Conservation (phyloP, 2,888 invertebrate species). For the Pristionchus japonicus region DNA sequence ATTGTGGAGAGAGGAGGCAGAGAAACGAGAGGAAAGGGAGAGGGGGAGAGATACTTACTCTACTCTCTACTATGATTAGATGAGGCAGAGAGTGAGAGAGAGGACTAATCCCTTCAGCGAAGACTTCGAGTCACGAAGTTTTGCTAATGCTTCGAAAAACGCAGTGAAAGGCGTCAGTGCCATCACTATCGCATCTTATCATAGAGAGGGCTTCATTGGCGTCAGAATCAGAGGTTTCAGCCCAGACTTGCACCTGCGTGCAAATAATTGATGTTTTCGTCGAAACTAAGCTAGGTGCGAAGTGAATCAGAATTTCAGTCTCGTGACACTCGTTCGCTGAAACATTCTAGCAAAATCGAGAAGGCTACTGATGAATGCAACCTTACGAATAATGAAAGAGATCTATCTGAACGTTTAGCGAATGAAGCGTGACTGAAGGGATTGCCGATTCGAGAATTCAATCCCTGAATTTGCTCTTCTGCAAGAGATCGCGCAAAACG, state of each 20-base stretch:
- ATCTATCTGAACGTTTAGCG: too few relatives aligned
- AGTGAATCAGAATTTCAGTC: neutral
- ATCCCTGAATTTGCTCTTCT: too few relatives aligned
- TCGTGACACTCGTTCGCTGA: neutral
- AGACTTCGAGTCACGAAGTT: neutral
- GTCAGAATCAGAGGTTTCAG: neutral
- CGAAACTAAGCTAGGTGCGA: neutral
- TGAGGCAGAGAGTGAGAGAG: neutral
- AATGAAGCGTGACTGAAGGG: too few relatives aligned
- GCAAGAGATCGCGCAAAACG: too few relatives aligned
- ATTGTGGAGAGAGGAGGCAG: too few relatives aligned
- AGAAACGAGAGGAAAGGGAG: too few relatives aligned
- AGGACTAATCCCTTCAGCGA: neutral
- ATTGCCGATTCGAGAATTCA: too few relatives aligned
- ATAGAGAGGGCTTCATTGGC: neutral
- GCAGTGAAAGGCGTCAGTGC: neutral
- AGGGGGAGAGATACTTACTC: slow-evolving; percentile 24
- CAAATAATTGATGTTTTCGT: neutral
- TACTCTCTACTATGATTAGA: slow-evolving; percentile 23
- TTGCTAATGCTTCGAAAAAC: neutral
- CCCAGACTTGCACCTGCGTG: neutral
- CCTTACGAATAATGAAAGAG: too few relatives aligned
- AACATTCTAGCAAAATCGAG: neutral
- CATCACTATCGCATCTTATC: neutral
- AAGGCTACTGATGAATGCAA: too few relatives aligned